Evolutionary conservation across 2,797 vertebrate species (phyloP), one percentile per base, ranked within the genome.

Genomic region (Geotrypetes seraphini): DNA sequence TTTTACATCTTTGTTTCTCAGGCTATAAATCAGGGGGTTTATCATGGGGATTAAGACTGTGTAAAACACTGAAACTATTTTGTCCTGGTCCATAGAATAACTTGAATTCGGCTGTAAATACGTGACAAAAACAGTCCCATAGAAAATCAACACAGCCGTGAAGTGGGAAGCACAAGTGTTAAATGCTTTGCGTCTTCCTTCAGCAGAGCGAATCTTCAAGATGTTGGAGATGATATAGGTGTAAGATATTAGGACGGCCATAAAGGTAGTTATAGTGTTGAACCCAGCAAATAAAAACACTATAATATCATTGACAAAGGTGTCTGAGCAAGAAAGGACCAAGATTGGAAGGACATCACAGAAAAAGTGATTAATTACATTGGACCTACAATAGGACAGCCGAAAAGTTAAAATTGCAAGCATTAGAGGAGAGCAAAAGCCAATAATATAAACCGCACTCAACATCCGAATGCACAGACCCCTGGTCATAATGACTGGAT

Each of bases 401-500:
- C 1, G 19, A 13, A 44, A 42, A 3, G 46, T 39, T 4, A 53
- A 35, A 23, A 30, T 28, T 7, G 50, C 53, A 26, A 44, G 39
- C 31, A 47, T 12, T 2, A 27, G 25, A 26, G 50, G 39, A 30
- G 43, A 36, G 11, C 47, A 12, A 8, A 39, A 37, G 7, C 43
- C 50, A 20, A 39, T 31, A 28, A 43, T 18, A 31, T 36, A 53
- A 3, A 39, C 53, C 25, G 27, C 39, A 18, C 14, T 10, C 13
- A 64, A 32, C 16, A 66, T 37, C 12, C 43, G 21, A 33, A 13
- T 45, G 28, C 59, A 64, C 3, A 52, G 34, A 10, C n/a, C 35
- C n/a, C 36, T 60, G 19, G 50, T 62, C 51, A 71, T 71, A 21
- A 59, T 25, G 5, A 36, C 28, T 23, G 37, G 37, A 16, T 74